Evolutionary conservation across 2,888 invertebrate genomes (phyloP).

Genomic region (Cabera pusaria): DNA sequence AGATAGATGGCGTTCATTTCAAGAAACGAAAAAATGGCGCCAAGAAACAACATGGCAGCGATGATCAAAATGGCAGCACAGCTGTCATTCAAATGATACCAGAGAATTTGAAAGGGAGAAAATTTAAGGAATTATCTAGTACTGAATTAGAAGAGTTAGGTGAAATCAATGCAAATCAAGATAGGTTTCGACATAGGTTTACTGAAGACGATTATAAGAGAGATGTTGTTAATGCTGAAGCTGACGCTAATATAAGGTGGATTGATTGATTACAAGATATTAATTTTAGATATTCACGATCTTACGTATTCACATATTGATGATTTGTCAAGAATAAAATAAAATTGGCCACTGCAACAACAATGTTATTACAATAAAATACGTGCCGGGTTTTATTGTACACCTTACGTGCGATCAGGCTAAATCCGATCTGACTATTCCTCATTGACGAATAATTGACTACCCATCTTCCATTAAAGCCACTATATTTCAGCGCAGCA

Average conservation of each 20-base stretch:
- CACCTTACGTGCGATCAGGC: too few relatives aligned
- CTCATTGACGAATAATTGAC: too few relatives aligned
- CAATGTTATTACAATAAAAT: conserved; percentile 17
- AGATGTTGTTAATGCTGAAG: conserved; percentile 46
- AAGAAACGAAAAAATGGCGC: conserved; percentile 22
- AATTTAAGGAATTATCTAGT: conserved; percentile 58
- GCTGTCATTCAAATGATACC: conserved; percentile 39
- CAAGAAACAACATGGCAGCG: conserved; percentile 15
- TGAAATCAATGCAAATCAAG: conserved; percentile 59
- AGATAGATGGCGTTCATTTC: conserved; percentile 48
- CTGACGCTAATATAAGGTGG: conserved; percentile 54
- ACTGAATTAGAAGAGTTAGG: conserved; percentile 60
- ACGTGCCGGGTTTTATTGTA: neutral
- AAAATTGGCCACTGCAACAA: neutral
- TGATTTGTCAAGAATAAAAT: neutral
- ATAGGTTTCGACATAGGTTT: conserved; percentile 63
- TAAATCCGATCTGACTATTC: too few relatives aligned
- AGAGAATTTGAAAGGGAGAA: conserved; percentile 57
- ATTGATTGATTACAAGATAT: conserved; percentile 54
- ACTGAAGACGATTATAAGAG: conserved; percentile 59
- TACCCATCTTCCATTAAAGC: too few relatives aligned
- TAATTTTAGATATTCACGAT: too few relatives aligned
- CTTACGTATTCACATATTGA: too few relatives aligned
- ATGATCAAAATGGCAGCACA: conserved; percentile 14
- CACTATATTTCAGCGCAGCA: too few relatives aligned